phyloP scores from a whole-genome alignment of 2,113 vertebrate genomes.

The Centropus bengalensis region DNA sequence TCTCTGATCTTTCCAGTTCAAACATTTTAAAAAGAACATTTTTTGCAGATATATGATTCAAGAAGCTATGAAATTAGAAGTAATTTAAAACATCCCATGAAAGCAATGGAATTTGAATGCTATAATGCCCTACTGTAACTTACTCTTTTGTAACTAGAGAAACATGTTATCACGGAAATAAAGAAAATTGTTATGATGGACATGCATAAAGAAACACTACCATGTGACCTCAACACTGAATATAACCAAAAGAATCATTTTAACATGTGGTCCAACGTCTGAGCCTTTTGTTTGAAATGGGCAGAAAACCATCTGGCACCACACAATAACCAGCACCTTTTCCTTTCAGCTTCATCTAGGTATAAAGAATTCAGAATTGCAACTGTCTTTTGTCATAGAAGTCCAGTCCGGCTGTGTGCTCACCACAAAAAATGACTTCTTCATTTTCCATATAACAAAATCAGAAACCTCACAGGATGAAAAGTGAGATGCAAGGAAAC shows the following conservation, averaged over 20 bases:
- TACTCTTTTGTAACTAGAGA: neutral
- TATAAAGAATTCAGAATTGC: neutral
- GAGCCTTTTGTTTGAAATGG: neutral
- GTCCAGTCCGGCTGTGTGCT: neutral
- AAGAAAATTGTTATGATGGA: neutral
- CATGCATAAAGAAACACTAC: neutral
- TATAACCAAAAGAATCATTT: conserved; percentile 19
- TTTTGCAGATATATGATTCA: neutral
- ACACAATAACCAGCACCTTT: neutral
- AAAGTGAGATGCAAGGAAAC: neutral
- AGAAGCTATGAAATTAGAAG: neutral
- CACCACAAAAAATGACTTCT: neutral
- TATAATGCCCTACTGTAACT: neutral
- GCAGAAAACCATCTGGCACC: neutral
- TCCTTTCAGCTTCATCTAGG: conserved; percentile 21
- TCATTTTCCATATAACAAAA: neutral
- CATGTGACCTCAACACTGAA: neutral
- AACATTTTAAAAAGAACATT: neutral
- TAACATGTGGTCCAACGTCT: neutral
- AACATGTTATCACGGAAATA: neutral
- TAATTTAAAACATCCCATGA: neutral
- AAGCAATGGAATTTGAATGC: neutral
- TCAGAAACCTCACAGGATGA: neutral
- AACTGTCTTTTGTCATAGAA: conserved; percentile 16
- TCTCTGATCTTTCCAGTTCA: neutral